Percentiles rank a stretch among this genome's conserved stretches.
These are phyloP conservation scores for Rostratula benghalensis DNA, from an alignment of 2,113 vertebrate species.

Conservation along the genomic window DNA sequence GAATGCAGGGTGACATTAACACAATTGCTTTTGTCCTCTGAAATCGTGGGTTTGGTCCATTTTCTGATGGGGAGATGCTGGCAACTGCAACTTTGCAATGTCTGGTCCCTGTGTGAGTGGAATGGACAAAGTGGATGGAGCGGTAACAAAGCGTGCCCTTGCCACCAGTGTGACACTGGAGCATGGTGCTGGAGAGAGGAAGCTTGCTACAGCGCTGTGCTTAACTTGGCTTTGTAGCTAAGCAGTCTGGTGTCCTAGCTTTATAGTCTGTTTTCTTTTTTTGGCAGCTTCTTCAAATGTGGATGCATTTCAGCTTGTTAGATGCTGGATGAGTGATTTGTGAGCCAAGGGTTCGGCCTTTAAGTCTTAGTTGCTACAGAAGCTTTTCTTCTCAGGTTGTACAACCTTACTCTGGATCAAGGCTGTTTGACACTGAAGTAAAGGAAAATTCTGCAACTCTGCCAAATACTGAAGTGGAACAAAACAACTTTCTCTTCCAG, in stretches of 20 bases:
- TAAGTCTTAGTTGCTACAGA: neutral
- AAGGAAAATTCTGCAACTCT: neutral
- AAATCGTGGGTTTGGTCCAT: constrained; percentile 56
- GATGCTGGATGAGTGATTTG: neutral
- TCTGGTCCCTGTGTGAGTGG: constrained; percentile 25
- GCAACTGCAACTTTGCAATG: constrained; percentile 4
- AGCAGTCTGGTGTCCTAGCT: neutral
- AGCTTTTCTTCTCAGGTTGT: constrained; percentile 21
- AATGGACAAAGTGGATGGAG: neutral
- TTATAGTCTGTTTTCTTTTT: neutral
- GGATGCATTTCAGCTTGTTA: neutral
- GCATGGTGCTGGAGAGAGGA: neutral
- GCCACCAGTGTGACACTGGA: neutral
- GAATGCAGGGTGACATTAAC: neutral
- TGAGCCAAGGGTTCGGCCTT: constrained; percentile 13
- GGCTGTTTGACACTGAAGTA: neutral
- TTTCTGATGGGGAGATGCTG: constrained; percentile 55
- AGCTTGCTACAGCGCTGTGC: neutral
- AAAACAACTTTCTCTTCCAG: neutral
- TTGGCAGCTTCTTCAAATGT: constrained; percentile 13
- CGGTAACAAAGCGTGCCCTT: neutral
- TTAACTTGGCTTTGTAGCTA: constrained; percentile 12
- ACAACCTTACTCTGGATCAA: neutral
- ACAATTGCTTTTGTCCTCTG: constrained; percentile 55
- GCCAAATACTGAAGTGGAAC: neutral